These are phyloP conservation scores for Pteria penguin DNA, from an alignment of 2,888 invertebrate genomes.

Conservation along the genomic window DNA sequence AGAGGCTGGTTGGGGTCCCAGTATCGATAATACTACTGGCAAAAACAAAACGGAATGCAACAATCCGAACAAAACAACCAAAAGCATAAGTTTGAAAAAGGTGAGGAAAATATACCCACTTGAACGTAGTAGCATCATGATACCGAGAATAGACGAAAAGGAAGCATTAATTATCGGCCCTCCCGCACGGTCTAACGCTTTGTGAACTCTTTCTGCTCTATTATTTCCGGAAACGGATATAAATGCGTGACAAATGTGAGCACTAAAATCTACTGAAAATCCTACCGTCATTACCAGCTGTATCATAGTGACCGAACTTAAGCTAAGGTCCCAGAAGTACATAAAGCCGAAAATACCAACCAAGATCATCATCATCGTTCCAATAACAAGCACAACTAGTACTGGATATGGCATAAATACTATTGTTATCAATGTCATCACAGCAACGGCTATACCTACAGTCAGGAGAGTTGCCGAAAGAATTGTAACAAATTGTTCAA, in stretches of 20 bases:
- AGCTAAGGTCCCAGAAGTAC: slow-evolving; percentile 61
- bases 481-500: slow-evolving; percentile 67
- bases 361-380: slow-evolving; percentile 64
- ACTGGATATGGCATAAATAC: slow-evolving; percentile 68
- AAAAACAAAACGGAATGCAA: slow-evolving; percentile 49
- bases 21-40: slow-evolving; percentile 48
- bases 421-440: slow-evolving; percentile 64
- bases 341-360: slow-evolving; percentile 70
- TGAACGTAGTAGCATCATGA: slow-evolving; percentile 47
- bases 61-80: slow-evolving; percentile 54
- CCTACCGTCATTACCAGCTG: slow-evolving; percentile 71
- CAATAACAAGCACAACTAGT: slow-evolving; percentile 58
- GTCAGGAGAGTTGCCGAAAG: slow-evolving; percentile 65
- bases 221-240: slow-evolving; percentile 37
- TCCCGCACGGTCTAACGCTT: slow-evolving; percentile 46
- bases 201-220: slow-evolving; percentile 37
- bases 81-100: slow-evolving; percentile 57
- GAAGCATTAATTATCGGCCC: slow-evolving; percentile 55
- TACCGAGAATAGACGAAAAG: slow-evolving; percentile 54
- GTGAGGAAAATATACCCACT: slow-evolving; percentile 54
- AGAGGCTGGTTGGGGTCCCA: slow-evolving; percentile 43
- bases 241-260: slow-evolving; percentile 64
- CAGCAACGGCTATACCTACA: slow-evolving; percentile 64
- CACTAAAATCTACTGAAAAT: slow-evolving; percentile 69
- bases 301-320: slow-evolving; percentile 70